A percentile compares a stretch with the other conserved stretches of the same genome.
Conservation (phyloP, 2,113 vertebrate genomes). For the Myrmecophaga tridactyla region DNA sequence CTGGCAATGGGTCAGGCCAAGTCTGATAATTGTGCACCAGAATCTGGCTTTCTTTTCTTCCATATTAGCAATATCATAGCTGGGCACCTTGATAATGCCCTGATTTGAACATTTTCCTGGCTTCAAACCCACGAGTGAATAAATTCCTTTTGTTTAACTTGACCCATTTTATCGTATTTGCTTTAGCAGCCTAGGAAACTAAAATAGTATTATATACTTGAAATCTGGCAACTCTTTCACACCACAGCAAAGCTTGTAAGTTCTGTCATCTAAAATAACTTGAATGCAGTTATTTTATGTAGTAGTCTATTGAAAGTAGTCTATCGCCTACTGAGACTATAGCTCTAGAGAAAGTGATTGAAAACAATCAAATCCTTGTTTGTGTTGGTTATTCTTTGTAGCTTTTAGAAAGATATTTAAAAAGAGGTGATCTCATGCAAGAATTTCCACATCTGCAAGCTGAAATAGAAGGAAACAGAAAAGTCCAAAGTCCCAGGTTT, state of each 20-base stretch:
- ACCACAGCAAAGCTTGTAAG: background rate
- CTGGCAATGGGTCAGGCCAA: background rate
- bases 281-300: too few relatives aligned
- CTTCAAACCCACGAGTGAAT: too few relatives aligned
- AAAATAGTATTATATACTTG: background rate
- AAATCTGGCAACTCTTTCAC: background rate
- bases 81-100: background rate
- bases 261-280: background rate
- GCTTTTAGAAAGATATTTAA: background rate
- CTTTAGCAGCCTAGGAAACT: too few relatives aligned
- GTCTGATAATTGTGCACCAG: background rate
- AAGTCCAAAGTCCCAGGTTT: background rate
- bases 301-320: too few relatives aligned
- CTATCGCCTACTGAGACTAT: background rate
- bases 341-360: too few relatives aligned
- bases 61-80: background rate
- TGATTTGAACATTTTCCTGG: too few relatives aligned
- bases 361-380: background rate
- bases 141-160: too few relatives aligned
- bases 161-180: too few relatives aligned
- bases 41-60: conserved; percentile 28
- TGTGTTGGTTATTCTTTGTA: background rate
- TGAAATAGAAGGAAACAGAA: background rate
- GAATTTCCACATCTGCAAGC: background rate
- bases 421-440: background rate